A percentile compares a stretch with the other conserved stretches of the same genome.
Evolutionary conservation across 2,797 vertebrate genomes (phyloP).

Genomic region (Triplophysa bombifrons): DNA sequence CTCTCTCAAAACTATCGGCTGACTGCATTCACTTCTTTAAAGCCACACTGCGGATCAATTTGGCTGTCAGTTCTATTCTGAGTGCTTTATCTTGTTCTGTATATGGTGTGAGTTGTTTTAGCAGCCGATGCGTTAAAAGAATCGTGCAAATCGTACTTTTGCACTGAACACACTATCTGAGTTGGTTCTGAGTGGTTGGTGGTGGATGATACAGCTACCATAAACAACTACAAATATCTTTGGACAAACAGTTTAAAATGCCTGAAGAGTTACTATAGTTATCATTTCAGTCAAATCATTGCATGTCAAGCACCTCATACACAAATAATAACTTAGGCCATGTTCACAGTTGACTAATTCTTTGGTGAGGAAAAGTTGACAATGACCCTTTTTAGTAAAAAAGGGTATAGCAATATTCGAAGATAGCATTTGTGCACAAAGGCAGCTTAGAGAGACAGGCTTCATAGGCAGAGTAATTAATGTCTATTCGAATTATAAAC

Average conservation of each 20-base stretch:
- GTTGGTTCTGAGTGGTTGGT: not conserved
- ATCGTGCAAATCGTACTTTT: not conserved
- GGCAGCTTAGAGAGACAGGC: no score
- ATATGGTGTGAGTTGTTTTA: not conserved
- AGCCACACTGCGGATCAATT: not conserved
- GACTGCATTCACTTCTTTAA: conserved; percentile 47
- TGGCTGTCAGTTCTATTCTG: not conserved
- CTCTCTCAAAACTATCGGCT: conserved; percentile 32
- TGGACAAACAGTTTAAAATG: not conserved
- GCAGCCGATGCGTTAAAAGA: not conserved
- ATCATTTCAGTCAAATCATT: not conserved
- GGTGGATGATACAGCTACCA: no score
- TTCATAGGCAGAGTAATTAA: no score
- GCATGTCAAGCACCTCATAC: not conserved
- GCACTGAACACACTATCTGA: not conserved
- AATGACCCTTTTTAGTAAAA: no score
- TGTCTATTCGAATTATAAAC: no score
- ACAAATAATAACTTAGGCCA: not conserved
- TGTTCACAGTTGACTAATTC: no score
- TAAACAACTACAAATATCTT: no score
- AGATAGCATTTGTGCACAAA: no score
- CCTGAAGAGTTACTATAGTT: not conserved
- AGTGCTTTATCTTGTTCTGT: conserved; percentile 2
- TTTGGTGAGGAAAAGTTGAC: no score
- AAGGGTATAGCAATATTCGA: no score